Evolutionary conservation across 2,797 vertebrate genomes (phyloP), one percentile per base, ranked within the genome.

Genomic region (Oryzias sinensis): DNA sequence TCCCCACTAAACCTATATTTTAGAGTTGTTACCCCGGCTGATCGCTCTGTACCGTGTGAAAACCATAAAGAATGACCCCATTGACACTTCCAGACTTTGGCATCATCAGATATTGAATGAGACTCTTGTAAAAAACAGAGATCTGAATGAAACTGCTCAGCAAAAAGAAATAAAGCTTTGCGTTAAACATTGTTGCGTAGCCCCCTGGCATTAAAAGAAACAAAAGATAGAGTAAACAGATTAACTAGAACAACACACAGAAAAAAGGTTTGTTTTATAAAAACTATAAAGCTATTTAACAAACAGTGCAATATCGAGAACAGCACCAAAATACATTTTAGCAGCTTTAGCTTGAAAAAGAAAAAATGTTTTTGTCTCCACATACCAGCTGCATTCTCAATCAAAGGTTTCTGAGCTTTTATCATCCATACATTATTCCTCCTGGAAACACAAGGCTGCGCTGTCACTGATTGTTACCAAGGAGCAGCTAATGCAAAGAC

Each of bases 351-450:
- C 15, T 43, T 5, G 5, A 5, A 43, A 14, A 43, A 42, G n/a
- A n/a, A n/a, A n/a, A n/a, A n/a, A n/a, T n/a, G n/a, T n/a, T n/a
- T n/a, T n/a, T n/a, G 58, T 71, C 78, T 76, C 53, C 71, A 63
- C 50, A 68, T 74, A 48, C 72, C 62, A 62, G 83, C 76, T 65
- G 44, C 47, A 62, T 74, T 56, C 56, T 70, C 79, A 59, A 73
- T 68, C 49, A 42, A 1, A 47, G 75, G 52, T 71, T 42, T 43
- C 51, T 20, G 50, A 67, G 69, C 76, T 73, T 48, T 56, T 25
- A 68, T 59, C 68, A 46, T 62, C 49, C 54, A 37, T 9, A 25
- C 62, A 0, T 67, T 80, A 56, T 76, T 68, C 70, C 70, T 64
- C 43, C 51, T 58, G 56, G 53, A 70, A 67, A 75, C 55, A 51